phyloP scores from a whole-genome alignment of 2,113 vertebrate species.

The Fregetta grallaria region DNA sequence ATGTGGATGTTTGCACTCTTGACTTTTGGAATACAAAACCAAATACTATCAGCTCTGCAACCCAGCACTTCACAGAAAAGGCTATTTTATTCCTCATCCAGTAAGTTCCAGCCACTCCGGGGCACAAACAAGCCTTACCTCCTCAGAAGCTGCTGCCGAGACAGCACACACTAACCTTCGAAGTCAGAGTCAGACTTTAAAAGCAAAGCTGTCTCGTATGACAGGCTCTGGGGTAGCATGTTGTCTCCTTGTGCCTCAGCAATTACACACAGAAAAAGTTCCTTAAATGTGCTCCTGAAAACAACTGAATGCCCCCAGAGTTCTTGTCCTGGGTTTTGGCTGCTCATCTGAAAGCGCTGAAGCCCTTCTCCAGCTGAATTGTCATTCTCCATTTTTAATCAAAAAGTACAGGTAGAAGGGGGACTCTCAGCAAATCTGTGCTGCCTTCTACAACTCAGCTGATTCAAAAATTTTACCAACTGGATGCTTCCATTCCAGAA shows the following conservation, averaged over 20 bases:
- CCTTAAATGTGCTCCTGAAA: background rate
- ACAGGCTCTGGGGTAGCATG: background rate
- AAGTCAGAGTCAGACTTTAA: background rate
- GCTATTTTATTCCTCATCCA: background rate
- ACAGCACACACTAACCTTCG: background rate
- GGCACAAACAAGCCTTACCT: background rate
- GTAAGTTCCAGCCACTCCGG: background rate
- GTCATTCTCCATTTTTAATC: background rate
- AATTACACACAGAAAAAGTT: background rate
- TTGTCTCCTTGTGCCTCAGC: background rate
- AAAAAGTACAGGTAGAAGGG: background rate
- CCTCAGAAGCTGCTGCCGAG: fast-evolving
- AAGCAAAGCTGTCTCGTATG: background rate
- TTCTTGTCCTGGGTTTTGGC: background rate
- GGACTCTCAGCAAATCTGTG: background rate
- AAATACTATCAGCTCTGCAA: background rate
- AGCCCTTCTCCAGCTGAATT: background rate
- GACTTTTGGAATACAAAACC: background rate
- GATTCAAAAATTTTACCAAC: background rate
- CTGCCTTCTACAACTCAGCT: background rate
- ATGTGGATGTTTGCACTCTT: background rate
- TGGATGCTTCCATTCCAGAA: background rate
- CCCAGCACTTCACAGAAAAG: background rate
- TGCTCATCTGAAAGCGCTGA: fast-evolving
- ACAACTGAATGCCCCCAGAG: background rate